Percentiles rank a stretch among this genome's conserved stretches.
Evolutionary conservation across 2,888 invertebrate species (phyloP).

Genomic region (Melipona beecheii): DNA sequence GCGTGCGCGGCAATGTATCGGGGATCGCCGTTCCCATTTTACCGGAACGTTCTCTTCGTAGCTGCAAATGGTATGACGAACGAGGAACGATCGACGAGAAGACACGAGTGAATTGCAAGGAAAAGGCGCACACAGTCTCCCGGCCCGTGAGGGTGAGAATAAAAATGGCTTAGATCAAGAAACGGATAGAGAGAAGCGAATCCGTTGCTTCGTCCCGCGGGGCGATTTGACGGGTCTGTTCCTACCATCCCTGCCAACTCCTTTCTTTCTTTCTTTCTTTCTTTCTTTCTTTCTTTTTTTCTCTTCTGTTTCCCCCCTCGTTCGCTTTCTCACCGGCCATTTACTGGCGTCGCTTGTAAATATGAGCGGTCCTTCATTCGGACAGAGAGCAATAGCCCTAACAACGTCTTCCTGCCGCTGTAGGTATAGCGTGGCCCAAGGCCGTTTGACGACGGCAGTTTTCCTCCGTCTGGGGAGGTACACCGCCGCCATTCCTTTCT

Average conservation of each 20-base stretch:
- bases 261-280: neutral
- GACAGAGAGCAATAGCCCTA: constrained; percentile 81
- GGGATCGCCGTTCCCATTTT: constrained; percentile 21
- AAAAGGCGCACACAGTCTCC: constrained; percentile 29
- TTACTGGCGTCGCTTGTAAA: constrained; percentile 79
- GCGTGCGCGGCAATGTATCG: constrained; percentile 4
- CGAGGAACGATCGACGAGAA: constrained; percentile 64
- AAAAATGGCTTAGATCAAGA: constrained; percentile 71
- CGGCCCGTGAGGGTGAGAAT: constrained; percentile 55
- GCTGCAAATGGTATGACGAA: constrained; percentile 67
- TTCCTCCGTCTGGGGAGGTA: constrained; percentile 62
- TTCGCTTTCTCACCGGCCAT: constrained; percentile 67
- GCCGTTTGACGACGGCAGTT: constrained; percentile 64
- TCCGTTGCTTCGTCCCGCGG: constrained; percentile 68
- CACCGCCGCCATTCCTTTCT: constrained; percentile 57
- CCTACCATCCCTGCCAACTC: constrained; percentile 2
- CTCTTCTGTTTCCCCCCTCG: neutral
- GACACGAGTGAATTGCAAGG: constrained; percentile 63
- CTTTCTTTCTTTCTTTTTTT: constrained; percentile 26
- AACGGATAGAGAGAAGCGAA: constrained; percentile 67
- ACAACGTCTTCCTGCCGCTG: constrained; percentile 77
- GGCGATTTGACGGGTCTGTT: constrained; percentile 69
- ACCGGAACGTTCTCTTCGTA: constrained; percentile 33
- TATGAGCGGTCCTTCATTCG: constrained; percentile 81
- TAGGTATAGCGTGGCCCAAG: constrained; percentile 47